Evolutionary conservation across 2,797 vertebrate genomes (phyloP), one percentile per base, ranked within the genome.

Genomic region (Clarias pachynema): DNA sequence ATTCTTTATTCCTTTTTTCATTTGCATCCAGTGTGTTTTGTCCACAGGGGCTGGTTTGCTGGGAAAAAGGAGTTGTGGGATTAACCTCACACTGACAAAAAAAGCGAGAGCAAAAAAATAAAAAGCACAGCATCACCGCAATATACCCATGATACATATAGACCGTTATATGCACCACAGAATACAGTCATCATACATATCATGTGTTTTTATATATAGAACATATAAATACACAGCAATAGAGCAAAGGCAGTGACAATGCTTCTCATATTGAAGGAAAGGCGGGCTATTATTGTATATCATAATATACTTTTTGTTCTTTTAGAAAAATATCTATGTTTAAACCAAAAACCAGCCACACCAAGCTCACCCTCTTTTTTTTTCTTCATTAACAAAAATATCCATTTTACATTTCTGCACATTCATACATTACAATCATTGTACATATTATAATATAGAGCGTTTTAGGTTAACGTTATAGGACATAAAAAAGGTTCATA

Each of bases 361-460:
- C 90, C 87, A 91, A 93, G 88, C 90, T 86, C 72, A 84, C 93
- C 92, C 92, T 90, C 62, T 73, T 62, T 91, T 34, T 34, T 91
- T 88, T 91, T 95, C 91, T 95, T 95, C 93, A 94, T 94, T 94
- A 93, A 95, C 93, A 95, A 95, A 95, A 95, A 95, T 94, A 95
- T 93, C 92, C 92, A 90, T 92, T 94, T 93, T 94, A 91, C 84
- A 93, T 93, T 89, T 95, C 90, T 90, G 93, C 92, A 95, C 95
- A 96, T 96, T 96, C 94, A 94, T 93, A 94, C 89, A 92, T 93
- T 94, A 95, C 94, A 96, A 95, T 95, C 94, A 94, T 94, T 91
- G 90, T 91, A 93, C 92, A 94, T 93, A 95, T 90, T 91, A 93
- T 91, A 91, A 83, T 92, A 88, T 91, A 91, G 86, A 90, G 86